Percentiles rank a stretch among this genome's conserved stretches.
phyloP scores from a whole-genome alignment of 1,140 invertebrate species.

The Ceratoteleas bidentatus region DNA sequence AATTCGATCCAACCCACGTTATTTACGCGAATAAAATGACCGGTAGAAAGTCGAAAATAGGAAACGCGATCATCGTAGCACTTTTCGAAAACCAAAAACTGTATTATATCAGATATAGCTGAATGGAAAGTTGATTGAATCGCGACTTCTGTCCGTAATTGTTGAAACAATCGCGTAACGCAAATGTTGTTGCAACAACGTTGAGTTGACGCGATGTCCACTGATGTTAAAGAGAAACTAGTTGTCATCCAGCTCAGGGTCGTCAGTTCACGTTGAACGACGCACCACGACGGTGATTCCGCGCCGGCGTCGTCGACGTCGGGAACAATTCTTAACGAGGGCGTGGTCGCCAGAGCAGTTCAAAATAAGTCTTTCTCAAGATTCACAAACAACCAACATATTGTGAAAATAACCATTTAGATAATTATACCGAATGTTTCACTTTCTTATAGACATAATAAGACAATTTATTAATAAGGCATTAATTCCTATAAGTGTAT shows the following conservation, averaged over 20 bases:
- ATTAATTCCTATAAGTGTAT: too few relatives aligned
- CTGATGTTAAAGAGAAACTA: conserved; percentile 44
- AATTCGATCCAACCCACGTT: too few relatives aligned
- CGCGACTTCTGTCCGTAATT: background rate
- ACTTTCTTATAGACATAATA: too few relatives aligned
- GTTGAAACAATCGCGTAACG: background rate
- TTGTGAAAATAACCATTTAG: too few relatives aligned
- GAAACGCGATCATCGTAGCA: too few relatives aligned
- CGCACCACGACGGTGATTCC: conserved; percentile 49
- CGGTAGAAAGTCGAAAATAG: too few relatives aligned
- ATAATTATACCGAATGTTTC: too few relatives aligned
- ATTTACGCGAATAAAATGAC: background rate
- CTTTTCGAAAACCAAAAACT: too few relatives aligned
- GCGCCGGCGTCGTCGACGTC: conserved; percentile 56
- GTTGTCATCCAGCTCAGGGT: conserved; percentile 60
- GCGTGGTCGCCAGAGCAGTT: conserved; percentile 55
- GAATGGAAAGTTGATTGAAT: background rate
- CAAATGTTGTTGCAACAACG: background rate
- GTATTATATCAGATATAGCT: too few relatives aligned
- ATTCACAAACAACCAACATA: too few relatives aligned
- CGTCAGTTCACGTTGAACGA: conserved; percentile 44
- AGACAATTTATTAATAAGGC: too few relatives aligned
- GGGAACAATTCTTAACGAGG: conserved; percentile 55
- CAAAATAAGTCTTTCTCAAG: conserved; percentile 54
- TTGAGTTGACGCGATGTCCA: conserved; percentile 28